A percentile compares a stretch with the other conserved stretches of the same genome.
Evolutionary conservation across 2,113 vertebrate genomes (phyloP).

Genomic region (Gracilinanus agilis): DNA sequence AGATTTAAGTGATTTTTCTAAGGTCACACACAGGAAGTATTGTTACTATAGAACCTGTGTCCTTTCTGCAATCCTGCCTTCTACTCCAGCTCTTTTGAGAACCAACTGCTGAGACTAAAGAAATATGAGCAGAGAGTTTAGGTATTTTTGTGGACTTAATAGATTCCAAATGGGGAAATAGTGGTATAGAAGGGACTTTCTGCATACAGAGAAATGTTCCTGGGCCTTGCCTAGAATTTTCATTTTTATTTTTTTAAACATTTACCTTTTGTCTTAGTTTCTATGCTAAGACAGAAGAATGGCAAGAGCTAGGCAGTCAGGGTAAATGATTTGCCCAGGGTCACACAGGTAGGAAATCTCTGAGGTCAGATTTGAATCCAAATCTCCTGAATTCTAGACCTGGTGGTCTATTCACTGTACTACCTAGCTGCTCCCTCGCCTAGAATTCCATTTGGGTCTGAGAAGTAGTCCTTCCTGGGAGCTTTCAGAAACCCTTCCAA

Average conservation of each 20-base stretch:
- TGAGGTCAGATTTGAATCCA: no score
- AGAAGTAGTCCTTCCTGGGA: not conserved
- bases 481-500: conserved; percentile 28
- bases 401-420: no score
- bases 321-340: no score
- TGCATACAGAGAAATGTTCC: not conserved
- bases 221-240: not conserved
- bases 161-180: not conserved
- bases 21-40: not conserved
- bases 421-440: no score
- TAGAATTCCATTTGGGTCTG: not conserved
- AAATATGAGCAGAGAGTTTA: not conserved
- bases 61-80: not conserved
- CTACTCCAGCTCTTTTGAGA: not conserved
- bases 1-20: not conserved
- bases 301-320: no score
- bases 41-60: not conserved
- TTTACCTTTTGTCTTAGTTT: no score
- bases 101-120: not conserved
- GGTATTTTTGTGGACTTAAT: not conserved
- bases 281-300: no score
- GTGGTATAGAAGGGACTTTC: not conserved
- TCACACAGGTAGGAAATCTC: no score
- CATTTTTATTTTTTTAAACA: no score
- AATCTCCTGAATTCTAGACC: no score